Conservation (phyloP, 2,888 invertebrate genomes). For the Dryocosmus kuriphilus region DNA sequence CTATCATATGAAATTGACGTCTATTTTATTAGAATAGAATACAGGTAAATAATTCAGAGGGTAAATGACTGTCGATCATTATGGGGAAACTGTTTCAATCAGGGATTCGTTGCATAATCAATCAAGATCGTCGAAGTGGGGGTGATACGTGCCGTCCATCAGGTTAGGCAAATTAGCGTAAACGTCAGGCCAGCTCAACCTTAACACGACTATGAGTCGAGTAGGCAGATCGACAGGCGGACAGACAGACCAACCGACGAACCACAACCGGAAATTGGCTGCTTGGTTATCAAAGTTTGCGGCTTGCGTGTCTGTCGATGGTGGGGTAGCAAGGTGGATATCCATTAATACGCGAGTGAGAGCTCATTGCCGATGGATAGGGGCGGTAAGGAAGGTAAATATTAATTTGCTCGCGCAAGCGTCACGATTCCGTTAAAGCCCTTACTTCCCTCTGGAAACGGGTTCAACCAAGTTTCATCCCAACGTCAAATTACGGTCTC, state of each 20-base stretch:
- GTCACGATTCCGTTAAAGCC: constrained; percentile 62
- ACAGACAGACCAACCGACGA: constrained; percentile 64
- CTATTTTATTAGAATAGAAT: background rate
- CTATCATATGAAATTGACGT: background rate
- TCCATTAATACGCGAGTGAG: constrained; percentile 76
- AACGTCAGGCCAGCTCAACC: constrained; percentile 59
- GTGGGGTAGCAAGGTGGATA: constrained; percentile 64
- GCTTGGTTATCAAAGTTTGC: constrained; percentile 77
- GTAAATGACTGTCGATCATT: constrained; percentile 37
- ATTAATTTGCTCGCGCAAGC: constrained; percentile 74
- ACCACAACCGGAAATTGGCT: constrained; percentile 78
- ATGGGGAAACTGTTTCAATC: constrained; percentile 40
- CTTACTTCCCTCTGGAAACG: constrained; percentile 51
- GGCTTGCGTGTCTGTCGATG: constrained; percentile 75
- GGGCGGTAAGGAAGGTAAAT: constrained; percentile 74
- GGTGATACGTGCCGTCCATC: constrained; percentile 42
- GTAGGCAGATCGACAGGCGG: constrained; percentile 63
- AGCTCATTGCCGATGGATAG: constrained; percentile 65
- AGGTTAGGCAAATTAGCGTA: constrained; percentile 59
- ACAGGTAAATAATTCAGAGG: constrained; percentile 7
- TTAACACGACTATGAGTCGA: constrained; percentile 70
- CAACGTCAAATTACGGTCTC: constrained; percentile 52
- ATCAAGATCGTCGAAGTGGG: constrained; percentile 55
- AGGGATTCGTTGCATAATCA: constrained; percentile 56
- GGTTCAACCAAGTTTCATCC: constrained; percentile 50